A percentile compares a stretch with the other conserved stretches of the same genome.
These are phyloP conservation scores for Polydrusus tereticollis DNA, from an alignment of 2,888 invertebrate species.

Conservation along the genomic window DNA sequence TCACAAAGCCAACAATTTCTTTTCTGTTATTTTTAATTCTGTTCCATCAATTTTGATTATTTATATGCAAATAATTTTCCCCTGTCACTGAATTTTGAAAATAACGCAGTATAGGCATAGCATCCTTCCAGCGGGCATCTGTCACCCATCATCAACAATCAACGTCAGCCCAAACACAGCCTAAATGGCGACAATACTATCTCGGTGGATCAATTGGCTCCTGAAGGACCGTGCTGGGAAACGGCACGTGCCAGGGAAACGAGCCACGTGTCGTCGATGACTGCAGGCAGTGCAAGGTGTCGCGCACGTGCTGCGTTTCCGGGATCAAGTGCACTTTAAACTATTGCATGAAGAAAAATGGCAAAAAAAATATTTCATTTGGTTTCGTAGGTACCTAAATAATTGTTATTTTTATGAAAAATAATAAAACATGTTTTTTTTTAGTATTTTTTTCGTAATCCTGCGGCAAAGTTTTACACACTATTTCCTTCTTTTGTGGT, in stretches of 20 bases:
- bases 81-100: constrained; percentile 23
- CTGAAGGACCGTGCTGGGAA: constrained; percentile 58
- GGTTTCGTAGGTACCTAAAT: no score
- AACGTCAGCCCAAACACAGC: constrained; percentile 28
- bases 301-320: constrained; percentile 51
- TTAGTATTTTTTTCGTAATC: no score
- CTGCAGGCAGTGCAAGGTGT: constrained; percentile 59
- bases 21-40: no score
- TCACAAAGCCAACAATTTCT: no score
- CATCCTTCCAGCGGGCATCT: constrained; percentile 45
- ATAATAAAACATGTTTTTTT: no score
- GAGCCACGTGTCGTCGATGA: constrained; percentile 61
- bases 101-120: not conserved
- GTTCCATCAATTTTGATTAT: no score
- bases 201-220: constrained; percentile 39
- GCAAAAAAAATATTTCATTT: not conserved
- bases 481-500: no score
- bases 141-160: constrained; percentile 49
- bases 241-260: constrained; percentile 66
- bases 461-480: no score
- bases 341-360: not conserved
- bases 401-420: no score
- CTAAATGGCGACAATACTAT: constrained; percentile 32
- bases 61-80: not conserved
- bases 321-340: constrained; percentile 31